These are phyloP conservation scores for Zonitis immaculata DNA, from an alignment of 2,888 invertebrate species.

Conservation along the genomic window DNA sequence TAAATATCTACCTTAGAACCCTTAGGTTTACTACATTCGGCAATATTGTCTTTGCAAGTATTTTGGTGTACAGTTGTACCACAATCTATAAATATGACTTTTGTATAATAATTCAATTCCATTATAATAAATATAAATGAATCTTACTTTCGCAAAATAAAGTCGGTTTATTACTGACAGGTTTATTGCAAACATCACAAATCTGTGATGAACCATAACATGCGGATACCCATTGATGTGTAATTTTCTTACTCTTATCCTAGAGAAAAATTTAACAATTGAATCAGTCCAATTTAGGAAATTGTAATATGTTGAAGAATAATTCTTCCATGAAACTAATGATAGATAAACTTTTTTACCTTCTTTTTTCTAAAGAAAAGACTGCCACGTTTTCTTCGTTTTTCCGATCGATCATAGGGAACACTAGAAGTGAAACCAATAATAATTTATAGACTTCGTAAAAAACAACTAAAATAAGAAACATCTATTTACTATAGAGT, in stretches of 20 bases:
- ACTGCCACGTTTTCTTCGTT: constrained; percentile 82
- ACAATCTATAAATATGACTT: constrained; percentile 60
- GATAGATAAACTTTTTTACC: too few species aligned
- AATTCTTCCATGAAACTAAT: too few species aligned
- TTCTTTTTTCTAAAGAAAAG: constrained; percentile 90
- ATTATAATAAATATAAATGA: background rate
- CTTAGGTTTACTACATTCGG: constrained; percentile 75
- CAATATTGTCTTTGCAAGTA: constrained; percentile 82
- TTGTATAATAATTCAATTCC: background rate
- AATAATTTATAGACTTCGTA: too few species aligned
- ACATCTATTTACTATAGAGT: too few species aligned
- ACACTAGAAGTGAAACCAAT: too few species aligned
- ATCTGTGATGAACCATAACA: constrained; percentile 61
- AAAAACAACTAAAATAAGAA: constrained; percentile 3
- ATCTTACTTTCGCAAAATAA: constrained; percentile 79
- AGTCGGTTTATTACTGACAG: constrained; percentile 72
- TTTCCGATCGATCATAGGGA: constrained; percentile 70
- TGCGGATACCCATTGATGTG: constrained; percentile 71
- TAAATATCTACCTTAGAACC: constrained; percentile 62
- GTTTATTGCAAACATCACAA: constrained; percentile 76
- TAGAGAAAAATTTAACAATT: constrained; percentile 37
- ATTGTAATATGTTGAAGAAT: too few species aligned
- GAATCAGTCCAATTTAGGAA: too few species aligned
- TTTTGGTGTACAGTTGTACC: constrained; percentile 82
- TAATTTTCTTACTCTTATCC: constrained; percentile 71